Percentiles rank a stretch among this genome's conserved stretches.
phyloP scores from a whole-genome alignment of 53 echinoderm and acorn worm species.

The Mesocentrotus franciscanus region DNA sequence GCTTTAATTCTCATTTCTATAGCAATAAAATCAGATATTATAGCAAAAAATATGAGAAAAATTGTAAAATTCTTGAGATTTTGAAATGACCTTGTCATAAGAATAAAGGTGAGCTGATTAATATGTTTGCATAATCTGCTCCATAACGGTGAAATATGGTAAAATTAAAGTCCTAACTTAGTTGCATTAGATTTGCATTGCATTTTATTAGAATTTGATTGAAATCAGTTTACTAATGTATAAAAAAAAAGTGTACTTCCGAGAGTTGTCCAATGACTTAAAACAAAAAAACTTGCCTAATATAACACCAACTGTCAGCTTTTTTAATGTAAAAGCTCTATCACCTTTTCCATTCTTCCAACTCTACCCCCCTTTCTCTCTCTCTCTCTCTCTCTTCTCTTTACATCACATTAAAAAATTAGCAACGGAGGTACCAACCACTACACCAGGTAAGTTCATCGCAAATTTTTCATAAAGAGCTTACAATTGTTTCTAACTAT shows the following conservation, averaged over 20 bases:
- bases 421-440: background rate
- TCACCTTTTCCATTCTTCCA: background rate
- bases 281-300: background rate
- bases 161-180: background rate
- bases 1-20: background rate
- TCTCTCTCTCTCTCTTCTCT: background rate
- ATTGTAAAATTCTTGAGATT: too few relatives aligned
- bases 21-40: background rate
- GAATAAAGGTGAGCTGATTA: background rate
- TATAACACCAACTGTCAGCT: background rate
- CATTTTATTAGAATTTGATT: background rate
- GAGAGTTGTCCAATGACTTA: background rate
- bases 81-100: too few relatives aligned
- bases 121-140: background rate
- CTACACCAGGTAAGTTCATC: background rate
- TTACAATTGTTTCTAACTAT: background rate
- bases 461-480: background rate
- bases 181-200: background rate
- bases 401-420: background rate
- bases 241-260: background rate
- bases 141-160: background rate
- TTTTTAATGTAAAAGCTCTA: background rate
- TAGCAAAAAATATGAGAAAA: too few relatives aligned
- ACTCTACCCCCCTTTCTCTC: too few relatives aligned
- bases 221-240: background rate